Conservation (phyloP, 2,113 vertebrate species). For the Climacteris rufus region DNA sequence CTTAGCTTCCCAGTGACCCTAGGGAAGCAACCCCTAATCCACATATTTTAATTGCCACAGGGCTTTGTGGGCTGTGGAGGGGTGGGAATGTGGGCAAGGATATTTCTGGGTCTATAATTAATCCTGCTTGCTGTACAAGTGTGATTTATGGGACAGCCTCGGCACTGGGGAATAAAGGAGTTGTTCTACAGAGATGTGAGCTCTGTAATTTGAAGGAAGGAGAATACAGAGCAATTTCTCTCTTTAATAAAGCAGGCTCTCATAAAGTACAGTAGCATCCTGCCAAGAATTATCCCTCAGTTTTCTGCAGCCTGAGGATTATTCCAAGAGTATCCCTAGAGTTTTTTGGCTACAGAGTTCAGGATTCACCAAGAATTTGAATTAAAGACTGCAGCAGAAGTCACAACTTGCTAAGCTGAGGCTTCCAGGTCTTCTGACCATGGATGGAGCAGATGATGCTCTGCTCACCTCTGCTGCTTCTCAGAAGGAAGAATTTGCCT, state of each 20-base stretch:
- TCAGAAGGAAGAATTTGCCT: neutral
- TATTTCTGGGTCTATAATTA: constrained; percentile 39
- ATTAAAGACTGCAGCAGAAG: neutral
- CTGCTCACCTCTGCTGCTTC: neutral
- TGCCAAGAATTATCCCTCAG: neutral
- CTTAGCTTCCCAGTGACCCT: constrained; percentile 23
- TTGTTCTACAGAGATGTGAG: neutral
- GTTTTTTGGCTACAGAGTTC: neutral
- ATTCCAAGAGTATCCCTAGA: neutral
- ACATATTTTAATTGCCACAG: constrained; percentile 46
- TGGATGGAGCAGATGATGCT: neutral
- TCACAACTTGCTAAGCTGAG: neutral
- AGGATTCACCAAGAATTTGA: neutral
- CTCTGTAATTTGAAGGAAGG: neutral
- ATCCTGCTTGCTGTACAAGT: neutral
- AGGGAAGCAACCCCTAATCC: constrained; percentile 3
- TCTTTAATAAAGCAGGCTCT: neutral
- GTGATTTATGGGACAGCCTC: neutral
- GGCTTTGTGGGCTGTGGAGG: constrained; percentile 27
- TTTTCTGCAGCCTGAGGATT: neutral
- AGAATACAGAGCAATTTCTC: neutral
- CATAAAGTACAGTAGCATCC: neutral
- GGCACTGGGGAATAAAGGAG: neutral
- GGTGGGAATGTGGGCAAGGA: constrained; percentile 19
- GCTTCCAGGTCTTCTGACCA: neutral